A percentile compares a stretch with the other conserved stretches of the same genome.
phyloP scores from a whole-genome alignment of 1,140 invertebrate species.

The Mylabris phalerata region DNA sequence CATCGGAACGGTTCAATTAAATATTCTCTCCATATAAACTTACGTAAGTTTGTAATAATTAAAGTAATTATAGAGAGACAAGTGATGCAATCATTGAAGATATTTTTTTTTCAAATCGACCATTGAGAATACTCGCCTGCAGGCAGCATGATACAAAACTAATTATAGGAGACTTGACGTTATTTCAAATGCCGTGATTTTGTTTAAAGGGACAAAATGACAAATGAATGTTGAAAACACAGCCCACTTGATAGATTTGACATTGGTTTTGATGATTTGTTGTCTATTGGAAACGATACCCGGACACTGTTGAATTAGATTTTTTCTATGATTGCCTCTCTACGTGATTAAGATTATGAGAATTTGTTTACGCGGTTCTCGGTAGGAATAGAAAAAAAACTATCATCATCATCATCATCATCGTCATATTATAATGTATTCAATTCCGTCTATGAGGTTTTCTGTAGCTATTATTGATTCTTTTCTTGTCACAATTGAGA shows the following conservation, averaged over 20 bases:
- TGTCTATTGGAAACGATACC: constrained; percentile 21
- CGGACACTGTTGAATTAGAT: constrained; percentile 21
- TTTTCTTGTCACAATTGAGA: no score
- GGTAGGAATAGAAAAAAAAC: constrained; percentile 2
- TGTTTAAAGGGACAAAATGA: constrained; percentile 28
- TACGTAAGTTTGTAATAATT: constrained; percentile 30
- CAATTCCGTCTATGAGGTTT: constrained; percentile 14
- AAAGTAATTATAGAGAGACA: constrained; percentile 29
- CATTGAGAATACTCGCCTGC: constrained; percentile 22
- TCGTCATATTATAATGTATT: constrained; percentile 9
- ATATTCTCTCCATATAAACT: constrained; percentile 17
- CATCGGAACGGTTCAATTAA: constrained; percentile 12
- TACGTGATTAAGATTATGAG: constrained; percentile 16
- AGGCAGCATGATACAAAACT: constrained; percentile 28
- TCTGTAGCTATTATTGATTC: constrained; percentile 7
- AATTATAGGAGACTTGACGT: constrained; percentile 28
- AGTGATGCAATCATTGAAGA: constrained; percentile 28
- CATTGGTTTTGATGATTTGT: constrained; percentile 20
- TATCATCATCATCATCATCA: no score
- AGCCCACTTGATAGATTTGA: constrained; percentile 26
- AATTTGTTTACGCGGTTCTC: constrained; percentile 12
- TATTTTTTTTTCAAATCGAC: constrained; percentile 17
- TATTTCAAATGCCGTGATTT: constrained; percentile 26
- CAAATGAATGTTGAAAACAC: constrained; percentile 25
- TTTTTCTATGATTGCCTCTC: background rate